Evolutionary conservation across 23 tunicate genomes (phyloP).

Genomic region (Ciona savignyi): DNA sequence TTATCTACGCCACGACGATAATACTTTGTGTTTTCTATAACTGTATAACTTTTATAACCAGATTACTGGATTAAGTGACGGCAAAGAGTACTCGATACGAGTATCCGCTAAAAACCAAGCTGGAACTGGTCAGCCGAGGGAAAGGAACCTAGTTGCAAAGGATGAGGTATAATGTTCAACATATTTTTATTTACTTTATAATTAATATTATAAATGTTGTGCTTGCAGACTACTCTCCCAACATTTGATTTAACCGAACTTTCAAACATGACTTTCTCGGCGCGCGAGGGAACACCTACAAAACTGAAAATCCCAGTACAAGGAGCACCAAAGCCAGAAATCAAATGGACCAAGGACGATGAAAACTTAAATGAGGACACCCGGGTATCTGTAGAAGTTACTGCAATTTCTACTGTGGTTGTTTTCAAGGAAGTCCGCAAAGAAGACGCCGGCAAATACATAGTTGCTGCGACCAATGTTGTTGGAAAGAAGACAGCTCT

Average conservation of each 20-base stretch:
- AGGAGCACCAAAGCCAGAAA: slow-evolving; percentile 65
- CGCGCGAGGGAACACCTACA: too few relatives aligned
- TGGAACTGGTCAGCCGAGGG: slow-evolving; percentile 88
- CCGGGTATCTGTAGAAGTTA: slow-evolving; percentile 33
- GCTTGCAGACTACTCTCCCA: neutral
- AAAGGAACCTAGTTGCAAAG: slow-evolving; percentile 61
- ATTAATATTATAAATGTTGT: too few relatives aligned
- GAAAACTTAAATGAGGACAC: slow-evolving; percentile 37
- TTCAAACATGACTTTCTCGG: slow-evolving; percentile 53
- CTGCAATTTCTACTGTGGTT: slow-evolving; percentile 50
- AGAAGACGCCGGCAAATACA: slow-evolving; percentile 71
- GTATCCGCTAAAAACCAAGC: slow-evolving; percentile 79
- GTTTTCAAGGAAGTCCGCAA: slow-evolving; percentile 55
- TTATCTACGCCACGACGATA: too few relatives aligned
- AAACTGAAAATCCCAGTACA: too few relatives aligned
- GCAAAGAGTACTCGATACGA: slow-evolving; percentile 75
- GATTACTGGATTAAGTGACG: slow-evolving; percentile 69
- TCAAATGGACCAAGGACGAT: slow-evolving; percentile 49
- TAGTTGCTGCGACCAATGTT: slow-evolving; percentile 53
- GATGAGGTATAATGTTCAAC: slow-evolving; percentile 28
- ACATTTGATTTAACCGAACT: slow-evolving; percentile 9
- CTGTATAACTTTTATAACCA: slow-evolving; percentile 9
- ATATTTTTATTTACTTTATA: neutral
- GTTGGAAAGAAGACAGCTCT: too few relatives aligned
- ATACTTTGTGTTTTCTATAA: neutral